Evolutionary conservation across 2,888 invertebrate genomes (phyloP).

Genomic region (Agrochola macilenta): DNA sequence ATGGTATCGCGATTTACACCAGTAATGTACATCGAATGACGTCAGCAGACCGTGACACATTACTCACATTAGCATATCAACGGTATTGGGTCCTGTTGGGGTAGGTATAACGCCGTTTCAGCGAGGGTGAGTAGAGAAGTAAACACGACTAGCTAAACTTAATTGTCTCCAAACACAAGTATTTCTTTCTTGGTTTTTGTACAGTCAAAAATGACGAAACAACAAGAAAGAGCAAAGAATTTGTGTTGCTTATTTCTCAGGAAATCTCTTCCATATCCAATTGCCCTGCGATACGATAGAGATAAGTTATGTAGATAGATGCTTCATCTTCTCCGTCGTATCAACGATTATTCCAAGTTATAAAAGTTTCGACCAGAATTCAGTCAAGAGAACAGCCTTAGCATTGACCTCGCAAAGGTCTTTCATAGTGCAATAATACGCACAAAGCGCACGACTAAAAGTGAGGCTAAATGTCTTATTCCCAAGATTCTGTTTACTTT

Average conservation of each 20-base stretch:
- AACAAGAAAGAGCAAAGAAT: neutral
- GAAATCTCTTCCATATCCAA: neutral
- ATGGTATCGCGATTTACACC: conserved; percentile 63
- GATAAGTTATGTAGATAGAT: neutral
- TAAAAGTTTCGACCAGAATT: neutral
- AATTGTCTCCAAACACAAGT: neutral
- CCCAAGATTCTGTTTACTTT: too few species aligned
- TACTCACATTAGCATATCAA: conserved; percentile 77
- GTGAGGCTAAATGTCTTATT: neutral
- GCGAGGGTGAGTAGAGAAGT: neutral
- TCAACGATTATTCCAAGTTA: neutral
- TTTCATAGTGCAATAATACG: neutral
- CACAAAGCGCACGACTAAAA: neutral
- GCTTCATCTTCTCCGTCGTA: neutral
- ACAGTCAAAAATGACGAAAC: too few species aligned
- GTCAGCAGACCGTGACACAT: conserved; percentile 64
- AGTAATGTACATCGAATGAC: conserved; percentile 63
- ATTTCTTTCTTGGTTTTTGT: neutral
- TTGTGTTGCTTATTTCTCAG: neutral
- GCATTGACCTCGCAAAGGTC: neutral
- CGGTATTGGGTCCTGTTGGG: conserved; percentile 70
- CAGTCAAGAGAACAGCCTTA: too few species aligned
- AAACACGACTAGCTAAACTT: neutral
- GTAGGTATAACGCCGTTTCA: neutral
- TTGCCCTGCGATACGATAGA: neutral